Evolutionary conservation across 2,113 vertebrate genomes (phyloP), one percentile per base, ranked within the genome.

Genomic region (Glaucomys volans): DNA sequence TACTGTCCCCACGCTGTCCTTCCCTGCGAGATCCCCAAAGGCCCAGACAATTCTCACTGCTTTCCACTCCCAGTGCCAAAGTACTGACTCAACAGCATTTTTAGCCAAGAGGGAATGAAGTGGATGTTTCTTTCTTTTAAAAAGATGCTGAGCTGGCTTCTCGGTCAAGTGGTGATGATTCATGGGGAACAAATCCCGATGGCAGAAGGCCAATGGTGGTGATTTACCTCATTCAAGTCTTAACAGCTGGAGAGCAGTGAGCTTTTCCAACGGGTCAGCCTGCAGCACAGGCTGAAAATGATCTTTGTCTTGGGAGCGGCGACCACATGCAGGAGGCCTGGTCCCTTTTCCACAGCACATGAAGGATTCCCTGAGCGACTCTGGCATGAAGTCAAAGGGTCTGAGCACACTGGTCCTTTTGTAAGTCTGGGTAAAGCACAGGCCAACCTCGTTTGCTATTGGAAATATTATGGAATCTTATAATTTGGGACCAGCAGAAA

Each of bases 111-210:
- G 64, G 66, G 64, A 95, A 67, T 13, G 37, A 76, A 37, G 47
- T 66, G 26, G 83, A 37, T 66, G 67, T 52, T 32, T 62, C 18
- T 82, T 71, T 71, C 87, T 72, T 91, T 85, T 76, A 47, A 64
- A 92, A 97, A 96, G 89, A 91, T 95, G 96, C 96, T 97, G 96
- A 97, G 93, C n/a, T 67, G 89, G 86, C 91, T 95, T 30, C 47
- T 66, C 0, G 0, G 77, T 93, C 91, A 95, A 96, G 92, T 54
- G 85, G 52, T 6, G 54, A 82, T 95, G 95, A 96, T 83, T 96
- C 97, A 97, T 18, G 22, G 74, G 30, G 93, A 96, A 93, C 82
- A 69, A 82, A 86, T 91, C 91, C 88, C 1, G 0, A 35, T 40
- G 85, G 94, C 80, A 6, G 79, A 66, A 82, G 80, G 92, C 94